Evolutionary conservation across 2,797 vertebrate genomes (phyloP).

Genomic region (Denticeps clupeoides): DNA sequence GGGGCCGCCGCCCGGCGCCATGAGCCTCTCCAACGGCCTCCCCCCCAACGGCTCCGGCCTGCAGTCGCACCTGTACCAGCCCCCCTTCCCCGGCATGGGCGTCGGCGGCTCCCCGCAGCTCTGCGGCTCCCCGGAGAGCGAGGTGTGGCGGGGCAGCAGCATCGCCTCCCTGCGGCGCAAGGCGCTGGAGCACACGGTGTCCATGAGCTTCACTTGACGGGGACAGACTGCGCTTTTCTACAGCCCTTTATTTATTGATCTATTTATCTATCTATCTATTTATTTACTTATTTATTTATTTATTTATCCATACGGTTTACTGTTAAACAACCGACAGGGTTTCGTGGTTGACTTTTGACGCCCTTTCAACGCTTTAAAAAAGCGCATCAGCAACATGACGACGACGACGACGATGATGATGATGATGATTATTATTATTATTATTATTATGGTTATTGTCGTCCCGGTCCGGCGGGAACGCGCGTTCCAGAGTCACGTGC

Average conservation of each 20-base stretch:
- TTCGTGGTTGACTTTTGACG: conserved; percentile 86
- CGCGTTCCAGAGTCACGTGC: no score
- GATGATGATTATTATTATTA: no score
- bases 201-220: conserved; percentile 97
- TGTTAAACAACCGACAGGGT: no score
- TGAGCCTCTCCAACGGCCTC: conserved; percentile 90
- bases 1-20: conserved; percentile 82
- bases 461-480: no score
- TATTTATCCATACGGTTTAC: no score
- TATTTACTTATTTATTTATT: no score
- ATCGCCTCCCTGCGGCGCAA: conserved; percentile 94
- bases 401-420: no score
- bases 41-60: conserved; percentile 84
- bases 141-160: conserved; percentile 98
- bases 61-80: conserved; percentile 96
- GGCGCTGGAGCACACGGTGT: conserved; percentile 98
- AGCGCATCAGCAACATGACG: no score
- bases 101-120: conserved; percentile 91
- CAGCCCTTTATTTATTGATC: conserved; percentile 4
- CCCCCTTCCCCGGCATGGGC: conserved; percentile 90
- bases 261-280: no score
- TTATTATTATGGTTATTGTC: no score
- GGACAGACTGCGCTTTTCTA: conserved; percentile 30
- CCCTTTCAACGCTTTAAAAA: no score
- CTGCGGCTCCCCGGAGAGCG: conserved; percentile 96